A percentile compares a stretch with the other conserved stretches of the same genome.
phyloP scores from a whole-genome alignment of 2,113 vertebrate genomes.

The Serinus canaria region DNA sequence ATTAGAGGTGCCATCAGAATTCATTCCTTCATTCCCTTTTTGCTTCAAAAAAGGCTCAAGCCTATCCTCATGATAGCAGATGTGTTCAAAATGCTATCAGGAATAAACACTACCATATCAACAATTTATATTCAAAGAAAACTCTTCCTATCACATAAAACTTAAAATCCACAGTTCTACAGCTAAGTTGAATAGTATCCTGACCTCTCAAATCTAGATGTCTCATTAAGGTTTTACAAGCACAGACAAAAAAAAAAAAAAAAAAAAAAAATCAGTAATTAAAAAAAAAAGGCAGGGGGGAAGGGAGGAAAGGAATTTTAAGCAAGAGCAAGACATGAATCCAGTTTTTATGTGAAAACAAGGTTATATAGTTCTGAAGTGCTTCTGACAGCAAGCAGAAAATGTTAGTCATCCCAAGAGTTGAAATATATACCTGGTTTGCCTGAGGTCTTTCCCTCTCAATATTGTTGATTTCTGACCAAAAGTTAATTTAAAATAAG shows the following conservation, averaged over 20 bases:
- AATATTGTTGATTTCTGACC: background rate
- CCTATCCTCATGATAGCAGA: background rate
- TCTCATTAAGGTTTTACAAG: background rate
- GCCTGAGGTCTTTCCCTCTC: background rate
- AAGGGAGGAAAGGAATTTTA: background rate
- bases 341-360: background rate
- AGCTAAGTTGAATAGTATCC: background rate
- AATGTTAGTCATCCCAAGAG: background rate
- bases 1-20: background rate
- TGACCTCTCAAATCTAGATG: background rate
- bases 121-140: background rate
- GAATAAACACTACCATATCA: background rate
- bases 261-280: background rate
- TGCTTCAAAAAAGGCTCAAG: background rate
- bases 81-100: background rate
- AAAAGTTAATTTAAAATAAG: background rate
- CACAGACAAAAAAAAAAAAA: background rate
- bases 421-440: background rate
- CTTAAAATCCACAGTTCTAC: background rate
- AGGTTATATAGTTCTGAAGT: background rate
- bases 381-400: background rate
- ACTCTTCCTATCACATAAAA: background rate
- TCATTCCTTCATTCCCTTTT: background rate
- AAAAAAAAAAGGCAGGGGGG: rapidly evolving
- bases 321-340: background rate